Evolutionary conservation across 2,888 invertebrate species (phyloP), one percentile per base, ranked within the genome.

Genomic region (Danaus chrysippus): DNA sequence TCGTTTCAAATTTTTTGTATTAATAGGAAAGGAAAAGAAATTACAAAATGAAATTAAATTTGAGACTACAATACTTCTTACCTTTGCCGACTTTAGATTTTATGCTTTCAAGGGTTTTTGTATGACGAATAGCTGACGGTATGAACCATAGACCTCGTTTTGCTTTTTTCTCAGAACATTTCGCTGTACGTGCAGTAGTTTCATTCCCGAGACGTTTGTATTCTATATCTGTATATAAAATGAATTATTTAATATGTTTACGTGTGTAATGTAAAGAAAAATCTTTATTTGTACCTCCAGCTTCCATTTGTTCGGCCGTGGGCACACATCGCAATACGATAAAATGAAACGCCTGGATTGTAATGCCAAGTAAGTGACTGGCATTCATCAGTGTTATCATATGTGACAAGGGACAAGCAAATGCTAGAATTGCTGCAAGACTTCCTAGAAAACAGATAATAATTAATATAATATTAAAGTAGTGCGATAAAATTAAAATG

Each of bases 371-470:
- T 65, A 93, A 81, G 67, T 92, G 92, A 61, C 93, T 91, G 0
- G 91, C 92, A 71, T 93, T 93, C 81, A 93, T 87, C 44, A 93
- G 76, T 42, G 92, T 92, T 64, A 93, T 92, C 82, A 93, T 88
- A 71, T 93, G 93, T 6, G 92, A 90, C 60, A 93, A 77, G 1
- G 93, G 93, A 73, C 93, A 93, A 17, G 93, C 92, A 69, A 93
- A 93, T 6, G 93, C 93, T 59, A 93, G 78, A 58, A 93, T 92
- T 44, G 93, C 93, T 53, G 93, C 92, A 62, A 93, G 76, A 76
- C 93, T 93, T 63, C 93, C 94, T 92, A 82, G 62, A 91, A 84
- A 12, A n/a, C 2, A 49, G 13, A 46, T 0, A 10, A 17, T n/a
- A 64, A 58, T 57, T 41, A 44, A 23, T 41, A n/a, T 15, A 42